These are phyloP conservation scores for Aethes cnicana DNA, from an alignment of 2,888 invertebrate species.

Conservation along the genomic window DNA sequence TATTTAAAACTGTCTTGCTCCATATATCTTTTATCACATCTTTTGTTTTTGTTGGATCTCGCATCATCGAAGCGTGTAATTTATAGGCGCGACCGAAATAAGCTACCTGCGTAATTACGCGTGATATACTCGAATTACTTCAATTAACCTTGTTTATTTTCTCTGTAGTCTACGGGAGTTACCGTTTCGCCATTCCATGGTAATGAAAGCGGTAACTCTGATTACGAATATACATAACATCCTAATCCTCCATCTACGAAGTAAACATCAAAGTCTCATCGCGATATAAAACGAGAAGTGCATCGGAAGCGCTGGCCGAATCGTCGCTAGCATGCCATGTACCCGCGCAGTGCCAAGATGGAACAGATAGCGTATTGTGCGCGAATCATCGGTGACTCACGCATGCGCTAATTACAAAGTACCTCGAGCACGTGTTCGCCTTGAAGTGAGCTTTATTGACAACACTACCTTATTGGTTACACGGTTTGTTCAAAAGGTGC, in stretches of 20 bases:
- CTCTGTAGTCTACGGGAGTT: constrained; percentile 10
- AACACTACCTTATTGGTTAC: constrained; percentile 38
- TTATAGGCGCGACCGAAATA: constrained; percentile 12
- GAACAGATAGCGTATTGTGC: constrained; percentile 27
- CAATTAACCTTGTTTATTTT: constrained; percentile 29
- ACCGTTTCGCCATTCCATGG: constrained; percentile 1
- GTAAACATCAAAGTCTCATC: constrained; percentile 6
- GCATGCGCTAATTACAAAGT: constrained; percentile 43
- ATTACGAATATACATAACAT: background rate
- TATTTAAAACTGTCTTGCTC: constrained; percentile 7
- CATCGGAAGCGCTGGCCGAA: constrained; percentile 9
- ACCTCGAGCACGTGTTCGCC: constrained; percentile 55
- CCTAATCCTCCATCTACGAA: background rate
- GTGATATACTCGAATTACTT: constrained; percentile 22
- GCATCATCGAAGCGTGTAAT: constrained; percentile 5
- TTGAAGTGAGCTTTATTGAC: constrained; percentile 54
- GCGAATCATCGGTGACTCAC: constrained; percentile 50
- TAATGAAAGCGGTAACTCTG: background rate
- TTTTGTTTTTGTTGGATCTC: constrained; percentile 28
- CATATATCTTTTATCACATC: constrained; percentile 23
- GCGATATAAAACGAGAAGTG: constrained; percentile 2
- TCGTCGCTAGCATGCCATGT: constrained; percentile 1
- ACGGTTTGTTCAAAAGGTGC: constrained; percentile 5
- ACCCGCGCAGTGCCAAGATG: constrained; percentile 21
- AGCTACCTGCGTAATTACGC: constrained; percentile 11